phyloP scores from a whole-genome alignment of 2,888 invertebrate species.

The Diarsia brunnea region DNA sequence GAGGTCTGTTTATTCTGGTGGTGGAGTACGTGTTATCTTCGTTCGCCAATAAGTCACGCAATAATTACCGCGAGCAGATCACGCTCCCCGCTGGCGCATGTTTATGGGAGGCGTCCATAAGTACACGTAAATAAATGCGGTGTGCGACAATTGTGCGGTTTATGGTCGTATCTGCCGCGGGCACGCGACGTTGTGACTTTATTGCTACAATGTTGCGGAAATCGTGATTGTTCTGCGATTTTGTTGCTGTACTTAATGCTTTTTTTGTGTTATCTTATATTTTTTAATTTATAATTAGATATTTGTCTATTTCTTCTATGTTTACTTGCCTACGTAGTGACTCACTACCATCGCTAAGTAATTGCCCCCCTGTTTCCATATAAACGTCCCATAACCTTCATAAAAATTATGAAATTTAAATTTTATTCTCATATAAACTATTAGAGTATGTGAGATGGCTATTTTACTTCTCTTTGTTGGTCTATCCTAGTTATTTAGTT shows the following conservation, averaged over 20 bases:
- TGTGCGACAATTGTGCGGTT: slow-evolving; percentile 81
- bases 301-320: neutral
- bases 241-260: neutral
- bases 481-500: neutral
- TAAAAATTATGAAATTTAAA: neutral
- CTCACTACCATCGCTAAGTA: neutral
- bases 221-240: slow-evolving; percentile 32
- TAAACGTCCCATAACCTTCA: neutral
- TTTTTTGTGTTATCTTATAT: neutral
- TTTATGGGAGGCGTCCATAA: slow-evolving; percentile 84
- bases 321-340: neutral
- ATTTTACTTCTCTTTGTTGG: neutral
- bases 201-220: slow-evolving; percentile 68
- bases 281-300: neutral
- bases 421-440: neutral
- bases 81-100: slow-evolving; percentile 83
- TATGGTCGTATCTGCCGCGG: slow-evolving; percentile 78
- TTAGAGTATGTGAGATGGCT: no score
- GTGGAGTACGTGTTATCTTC: slow-evolving; percentile 87
- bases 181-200: slow-evolving; percentile 67
- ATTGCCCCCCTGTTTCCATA: neutral
- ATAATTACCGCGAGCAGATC: slow-evolving; percentile 89
- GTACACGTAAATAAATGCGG: slow-evolving; percentile 81
- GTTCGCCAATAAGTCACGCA: slow-evolving; percentile 90
- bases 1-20: slow-evolving; percentile 76